phyloP scores from a whole-genome alignment of 2,113 vertebrate species.

The Odocoileus virginianus region DNA sequence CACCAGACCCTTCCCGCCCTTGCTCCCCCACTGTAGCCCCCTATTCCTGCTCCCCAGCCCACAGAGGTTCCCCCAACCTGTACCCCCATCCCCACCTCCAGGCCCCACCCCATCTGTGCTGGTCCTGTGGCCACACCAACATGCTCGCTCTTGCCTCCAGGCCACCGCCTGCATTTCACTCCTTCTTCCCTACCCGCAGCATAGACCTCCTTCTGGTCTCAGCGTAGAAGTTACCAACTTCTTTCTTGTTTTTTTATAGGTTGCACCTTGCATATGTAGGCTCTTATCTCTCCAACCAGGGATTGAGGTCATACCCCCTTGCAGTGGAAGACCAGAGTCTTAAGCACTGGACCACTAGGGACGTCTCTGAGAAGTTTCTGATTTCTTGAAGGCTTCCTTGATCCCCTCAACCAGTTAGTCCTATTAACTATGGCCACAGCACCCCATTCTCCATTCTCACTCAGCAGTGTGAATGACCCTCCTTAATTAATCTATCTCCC shows the following conservation, averaged over 20 bases:
- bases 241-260: neutral
- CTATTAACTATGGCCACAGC: neutral
- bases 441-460: neutral
- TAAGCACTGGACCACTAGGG: neutral
- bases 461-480: neutral
- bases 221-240: neutral
- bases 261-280: neutral
- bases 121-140: neutral
- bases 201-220: neutral
- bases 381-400: neutral
- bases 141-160: neutral
- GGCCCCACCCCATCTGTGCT: neutral
- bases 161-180: neutral
- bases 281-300: neutral
- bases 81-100: no score
- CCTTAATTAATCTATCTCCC: neutral
- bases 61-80: no score
- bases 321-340: neutral
- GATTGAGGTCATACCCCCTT: fast-evolving
- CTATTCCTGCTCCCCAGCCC: neutral
- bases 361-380: neutral
- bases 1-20: neutral
- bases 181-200: neutral
- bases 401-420: neutral
- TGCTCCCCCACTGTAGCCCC: fast-evolving